Evolutionary conservation across 2,888 invertebrate genomes (phyloP), one percentile per base, ranked within the genome.

Genomic region (Boloria selene): DNA sequence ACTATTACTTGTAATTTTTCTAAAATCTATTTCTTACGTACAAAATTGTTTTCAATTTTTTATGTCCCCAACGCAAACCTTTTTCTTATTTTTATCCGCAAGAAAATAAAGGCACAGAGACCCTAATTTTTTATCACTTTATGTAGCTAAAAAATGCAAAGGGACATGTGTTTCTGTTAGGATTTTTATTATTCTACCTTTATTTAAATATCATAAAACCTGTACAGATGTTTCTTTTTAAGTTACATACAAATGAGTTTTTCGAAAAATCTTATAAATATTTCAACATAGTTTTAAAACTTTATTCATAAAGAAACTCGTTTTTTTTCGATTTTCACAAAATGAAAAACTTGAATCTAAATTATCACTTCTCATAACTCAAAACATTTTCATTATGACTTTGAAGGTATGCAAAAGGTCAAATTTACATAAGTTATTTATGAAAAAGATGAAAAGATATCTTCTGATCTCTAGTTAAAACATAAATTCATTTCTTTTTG

Each of bases 401-500:
- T 7, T 22, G 14, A 44, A 22, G 7, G 44, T 56, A 22, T 44
- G 55, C 18, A 4, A 56, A 56, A 56, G 44, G 18, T 45, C 44
- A 44, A 56, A 56, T 56, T 56, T 56, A 56, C 55, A 45, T 44
- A 44, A 55, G 18, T 55, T 55, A 55, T 55, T 55, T 55, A 44
- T 55, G 18, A 55, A 55, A 18, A n/a, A 55, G 44, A 44, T 55
- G 14, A 44, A 55, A 44, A 44, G 18, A 18, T 22, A 50, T 50
- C 18, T 50, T 4, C 16, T n/a, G 14, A 18, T 3, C 18, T 10
- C 42, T 4, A 55, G n/a, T 18, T 44, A 44, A 18, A 14, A 44
- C 18, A 18, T 18, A 42, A 18, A 17, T 18, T 18, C 17, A 42
- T 18, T 44, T 44, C 22, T 44, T 14, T 2, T 14, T 44, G 18